phyloP scores from a whole-genome alignment of 2,113 vertebrate species.

The Saccopteryx leptura region DNA sequence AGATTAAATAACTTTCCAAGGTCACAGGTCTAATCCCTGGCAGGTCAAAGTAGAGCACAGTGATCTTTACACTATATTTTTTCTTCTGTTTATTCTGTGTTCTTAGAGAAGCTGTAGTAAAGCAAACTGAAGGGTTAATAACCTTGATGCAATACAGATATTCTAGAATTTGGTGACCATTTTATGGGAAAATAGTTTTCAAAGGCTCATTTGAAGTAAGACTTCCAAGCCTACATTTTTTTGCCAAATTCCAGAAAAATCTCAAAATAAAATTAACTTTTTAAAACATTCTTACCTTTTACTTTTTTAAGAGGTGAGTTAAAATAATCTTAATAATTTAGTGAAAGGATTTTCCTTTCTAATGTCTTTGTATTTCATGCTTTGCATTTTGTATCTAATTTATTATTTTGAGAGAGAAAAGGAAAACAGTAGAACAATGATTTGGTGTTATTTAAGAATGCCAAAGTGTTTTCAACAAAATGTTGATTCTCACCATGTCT shows the following conservation, averaged over 20 bases:
- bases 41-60: slow-evolving; percentile 26
- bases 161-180: not conserved
- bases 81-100: not conserved
- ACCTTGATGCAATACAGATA: not conserved
- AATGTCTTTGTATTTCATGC: not conserved
- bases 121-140: not conserved
- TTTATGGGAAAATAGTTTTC: not conserved
- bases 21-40: not conserved
- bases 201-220: not conserved
- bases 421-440: not conserved
- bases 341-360: not conserved
- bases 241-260: not conserved
- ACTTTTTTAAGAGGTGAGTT: not conserved
- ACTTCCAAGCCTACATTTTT: not conserved
- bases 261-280: slow-evolving; percentile 17
- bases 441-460: not conserved
- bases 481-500: slow-evolving; percentile 6
- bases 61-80: not conserved
- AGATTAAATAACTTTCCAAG: not conserved
- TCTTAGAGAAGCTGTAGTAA: not conserved
- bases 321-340: slow-evolving; percentile 7
- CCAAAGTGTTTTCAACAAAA: slow-evolving; percentile 49
- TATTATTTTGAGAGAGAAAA: slow-evolving; percentile 43
- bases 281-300: not conserved
- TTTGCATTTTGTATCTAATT: not conserved